These are phyloP conservation scores for Hiodon alosoides DNA, from an alignment of 2,113 vertebrate genomes.

Conservation along the genomic window DNA sequence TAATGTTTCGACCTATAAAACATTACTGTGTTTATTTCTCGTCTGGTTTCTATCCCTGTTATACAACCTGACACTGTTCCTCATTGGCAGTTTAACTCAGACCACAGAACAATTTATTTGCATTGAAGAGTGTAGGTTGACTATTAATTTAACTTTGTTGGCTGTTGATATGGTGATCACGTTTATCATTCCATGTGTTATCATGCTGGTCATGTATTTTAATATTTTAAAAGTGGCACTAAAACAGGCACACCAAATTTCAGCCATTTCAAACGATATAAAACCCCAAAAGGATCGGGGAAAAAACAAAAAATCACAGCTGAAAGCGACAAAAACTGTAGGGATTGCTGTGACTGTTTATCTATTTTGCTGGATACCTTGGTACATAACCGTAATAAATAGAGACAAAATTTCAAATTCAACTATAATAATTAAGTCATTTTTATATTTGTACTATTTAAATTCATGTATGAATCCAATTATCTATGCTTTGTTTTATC, in stretches of 20 bases:
- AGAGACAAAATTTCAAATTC: neutral
- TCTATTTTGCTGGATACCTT: conserved; percentile 35
- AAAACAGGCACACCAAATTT: conserved; percentile 47
- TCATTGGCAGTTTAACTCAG: conserved; percentile 30
- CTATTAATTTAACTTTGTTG: conserved; percentile 33
- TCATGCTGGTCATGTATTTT: conserved; percentile 40
- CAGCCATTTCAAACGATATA: neutral
- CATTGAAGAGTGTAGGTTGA: conserved; percentile 36
- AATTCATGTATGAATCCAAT: conserved; percentile 52
- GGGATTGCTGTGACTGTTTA: too few species aligned
- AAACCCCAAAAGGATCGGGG: neutral
- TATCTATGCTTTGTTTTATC: conserved; percentile 52
- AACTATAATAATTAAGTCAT: conserved; percentile 8
- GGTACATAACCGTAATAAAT: conserved; percentile 6
- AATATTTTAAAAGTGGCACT: conserved; percentile 43
- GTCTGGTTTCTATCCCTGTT: conserved; percentile 8
- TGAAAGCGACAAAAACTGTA: conserved; percentile 48
- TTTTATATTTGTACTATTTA: conserved; percentile 36
- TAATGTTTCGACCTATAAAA: conserved; percentile 17
- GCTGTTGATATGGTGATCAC: conserved; percentile 41
- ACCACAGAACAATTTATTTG: conserved; percentile 42
- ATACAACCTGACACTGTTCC: conserved; percentile 16
- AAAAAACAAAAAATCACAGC: conserved; percentile 34
- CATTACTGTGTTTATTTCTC: neutral
- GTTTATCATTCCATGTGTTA: conserved; percentile 36